Evolutionary conservation across 2,113 vertebrate genomes (phyloP).

Genomic region (Oncorhynchus nerka): DNA sequence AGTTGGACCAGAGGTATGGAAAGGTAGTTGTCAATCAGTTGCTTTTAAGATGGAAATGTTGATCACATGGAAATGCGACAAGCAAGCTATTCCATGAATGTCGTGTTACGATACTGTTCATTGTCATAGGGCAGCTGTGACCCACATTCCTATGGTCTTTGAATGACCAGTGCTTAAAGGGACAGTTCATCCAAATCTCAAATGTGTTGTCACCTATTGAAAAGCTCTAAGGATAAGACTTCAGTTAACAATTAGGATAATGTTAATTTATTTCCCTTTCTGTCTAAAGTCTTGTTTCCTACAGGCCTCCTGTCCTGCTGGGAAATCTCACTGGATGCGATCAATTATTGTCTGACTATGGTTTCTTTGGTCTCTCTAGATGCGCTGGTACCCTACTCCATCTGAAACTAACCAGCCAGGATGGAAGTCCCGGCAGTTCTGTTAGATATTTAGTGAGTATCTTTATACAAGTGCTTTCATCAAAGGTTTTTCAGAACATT

Average conservation of each 20-base stretch:
- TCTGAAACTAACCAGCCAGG: slow-evolving; percentile 92
- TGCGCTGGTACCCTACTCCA: slow-evolving; percentile 94
- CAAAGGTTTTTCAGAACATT: not conserved
- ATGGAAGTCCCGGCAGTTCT: slow-evolving; percentile 98
- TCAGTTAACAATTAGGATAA: not conserved
- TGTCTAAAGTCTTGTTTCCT: not conserved
- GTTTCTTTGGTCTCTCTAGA: slow-evolving; percentile 75
- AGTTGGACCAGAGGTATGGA: slow-evolving; percentile 5
- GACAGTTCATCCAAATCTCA: slow-evolving; percentile 18
- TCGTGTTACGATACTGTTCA: not conserved
- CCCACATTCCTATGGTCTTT: slow-evolving; percentile 45
- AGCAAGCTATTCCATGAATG: not conserved
- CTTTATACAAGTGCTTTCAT: slow-evolving; percentile 5
- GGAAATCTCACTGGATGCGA: not conserved
- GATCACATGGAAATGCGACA: slow-evolving; percentile 5
- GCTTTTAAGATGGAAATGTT: slow-evolving; percentile 45
- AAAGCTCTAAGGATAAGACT: no score
- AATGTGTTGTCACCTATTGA: no score
- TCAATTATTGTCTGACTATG: slow-evolving; percentile 46
- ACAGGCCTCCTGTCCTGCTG: no score
- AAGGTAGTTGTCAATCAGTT: slow-evolving; percentile 1
- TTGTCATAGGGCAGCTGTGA: not conserved
- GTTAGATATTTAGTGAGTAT: slow-evolving; percentile 83
- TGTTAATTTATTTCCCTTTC: not conserved
- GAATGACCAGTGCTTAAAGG: slow-evolving; percentile 47